phyloP scores from a whole-genome alignment of 2,113 vertebrate species.

The Ornithorhynchus anatinus region DNA sequence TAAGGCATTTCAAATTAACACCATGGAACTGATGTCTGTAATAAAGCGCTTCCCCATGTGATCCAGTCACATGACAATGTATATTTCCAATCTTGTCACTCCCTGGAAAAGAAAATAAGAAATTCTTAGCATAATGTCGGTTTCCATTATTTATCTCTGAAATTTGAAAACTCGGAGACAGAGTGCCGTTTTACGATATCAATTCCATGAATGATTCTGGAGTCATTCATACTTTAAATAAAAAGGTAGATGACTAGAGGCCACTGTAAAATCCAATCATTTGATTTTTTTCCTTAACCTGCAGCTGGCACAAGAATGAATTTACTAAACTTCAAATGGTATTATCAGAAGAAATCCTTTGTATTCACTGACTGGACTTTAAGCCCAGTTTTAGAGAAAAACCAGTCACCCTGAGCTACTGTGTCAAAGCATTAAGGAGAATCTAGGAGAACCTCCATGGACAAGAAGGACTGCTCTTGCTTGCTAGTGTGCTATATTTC shows the following conservation, averaged over 20 bases:
- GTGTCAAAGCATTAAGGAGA: background rate
- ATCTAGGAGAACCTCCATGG: background rate
- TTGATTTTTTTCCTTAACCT: background rate
- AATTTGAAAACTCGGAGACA: background rate
- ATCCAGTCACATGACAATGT: slow-evolving; percentile 87
- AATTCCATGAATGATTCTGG: background rate
- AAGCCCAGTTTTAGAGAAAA: background rate
- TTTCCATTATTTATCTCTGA: background rate
- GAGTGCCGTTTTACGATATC: slow-evolving; percentile 13
- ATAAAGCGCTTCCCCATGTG: slow-evolving; percentile 88
- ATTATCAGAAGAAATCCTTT: background rate
- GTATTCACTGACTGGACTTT: background rate
- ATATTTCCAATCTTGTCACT: slow-evolving; percentile 84
- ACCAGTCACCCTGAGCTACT: background rate
- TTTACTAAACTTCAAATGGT: background rate
- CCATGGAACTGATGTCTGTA: slow-evolving; percentile 98
- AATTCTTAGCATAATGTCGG: slow-evolving; percentile 38
- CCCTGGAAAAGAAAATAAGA: slow-evolving; percentile 79
- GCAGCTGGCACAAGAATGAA: background rate
- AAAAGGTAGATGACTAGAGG: background rate
- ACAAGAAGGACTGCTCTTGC: background rate
- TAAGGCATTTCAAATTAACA: slow-evolving; percentile 97
- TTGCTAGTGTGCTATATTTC: background rate
- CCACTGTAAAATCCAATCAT: background rate
- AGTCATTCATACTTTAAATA: background rate